Evolutionary conservation across 2,888 invertebrate species (phyloP).

Genomic region (Mimas tiliae): DNA sequence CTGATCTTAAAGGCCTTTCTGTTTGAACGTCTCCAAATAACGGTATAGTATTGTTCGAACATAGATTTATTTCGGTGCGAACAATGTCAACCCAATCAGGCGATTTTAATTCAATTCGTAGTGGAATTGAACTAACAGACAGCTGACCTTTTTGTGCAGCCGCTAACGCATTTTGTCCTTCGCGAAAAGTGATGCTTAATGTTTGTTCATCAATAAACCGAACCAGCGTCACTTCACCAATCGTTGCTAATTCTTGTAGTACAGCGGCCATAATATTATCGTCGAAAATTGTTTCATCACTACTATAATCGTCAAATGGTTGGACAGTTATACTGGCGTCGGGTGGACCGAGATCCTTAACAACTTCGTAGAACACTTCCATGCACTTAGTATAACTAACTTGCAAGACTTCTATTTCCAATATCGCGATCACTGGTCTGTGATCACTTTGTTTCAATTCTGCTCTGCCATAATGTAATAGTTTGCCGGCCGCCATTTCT

Average conservation of each 20-base stretch:
- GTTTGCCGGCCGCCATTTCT: slow-evolving; percentile 90
- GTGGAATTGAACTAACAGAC: slow-evolving; percentile 86
- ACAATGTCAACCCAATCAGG: slow-evolving; percentile 93
- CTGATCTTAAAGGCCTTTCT: slow-evolving; percentile 71
- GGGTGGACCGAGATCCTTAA: slow-evolving; percentile 95
- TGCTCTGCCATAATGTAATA: slow-evolving; percentile 95
- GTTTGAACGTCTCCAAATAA: slow-evolving; percentile 82
- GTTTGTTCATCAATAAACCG: slow-evolving; percentile 93
- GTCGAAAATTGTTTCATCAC: slow-evolving; percentile 88
- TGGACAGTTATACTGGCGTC: slow-evolving; percentile 95
- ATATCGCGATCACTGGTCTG: slow-evolving; percentile 96
- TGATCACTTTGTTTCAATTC: slow-evolving; percentile 99
- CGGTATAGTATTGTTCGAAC: slow-evolving; percentile 93
- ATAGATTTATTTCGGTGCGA: slow-evolving; percentile 92
- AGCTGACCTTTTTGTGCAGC: slow-evolving; percentile 86
- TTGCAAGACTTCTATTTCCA: slow-evolving; percentile 94
- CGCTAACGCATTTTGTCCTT: slow-evolving; percentile 94
- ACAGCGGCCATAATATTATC: slow-evolving; percentile 92
- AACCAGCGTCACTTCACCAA: slow-evolving; percentile 95
- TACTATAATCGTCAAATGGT: slow-evolving; percentile 65
- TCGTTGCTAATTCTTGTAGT: slow-evolving; percentile 91
- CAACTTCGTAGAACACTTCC: slow-evolving; percentile 92
- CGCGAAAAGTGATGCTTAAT: slow-evolving; percentile 96
- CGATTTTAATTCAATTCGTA: slow-evolving; percentile 91
- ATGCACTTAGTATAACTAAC: slow-evolving; percentile 91